Evolutionary conservation across 1,140 invertebrate genomes (phyloP), one percentile per base, ranked within the genome.

Genomic region (Lepidurus apus): DNA sequence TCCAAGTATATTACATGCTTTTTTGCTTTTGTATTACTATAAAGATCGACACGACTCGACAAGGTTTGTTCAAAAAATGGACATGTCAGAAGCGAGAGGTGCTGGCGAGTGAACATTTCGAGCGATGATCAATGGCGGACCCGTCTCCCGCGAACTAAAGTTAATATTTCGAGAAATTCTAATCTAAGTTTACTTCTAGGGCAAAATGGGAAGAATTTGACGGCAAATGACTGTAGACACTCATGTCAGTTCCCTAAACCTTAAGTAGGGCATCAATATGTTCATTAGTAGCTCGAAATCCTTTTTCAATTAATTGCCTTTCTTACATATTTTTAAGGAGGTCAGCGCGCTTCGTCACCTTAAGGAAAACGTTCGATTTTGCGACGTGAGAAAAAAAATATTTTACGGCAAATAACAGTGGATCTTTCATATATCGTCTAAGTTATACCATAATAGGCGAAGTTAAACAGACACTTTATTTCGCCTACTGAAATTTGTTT

Each of bases 61-160:
- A 17, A 1, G 9, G 53, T 65, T 65, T 65, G 53, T 13, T 6
- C 8, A n/a, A 65, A 47, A 65, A 65, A n/a, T 65, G 53, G 7
- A 65, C 53, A 21, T 9, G 7, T 65, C 53, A 65, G 34, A 65
- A 65, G 53, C 53, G 53, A 21, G 53, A 65, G 53, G 53, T 65
- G n/a, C n/a, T n/a, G 53, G 8, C 53, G 1, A 65, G 53, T 21
- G 4, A 65, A 65, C 17, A n/a, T 21, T 65, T 65, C 8, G 17
- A 11, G 53, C 53, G 17, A n/a, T 65, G 53, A 65, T 65, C 17
- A 65, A 65, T 65, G 53, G 53, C 53, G 53, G 53, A 65, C 53
- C 21, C 53, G 17, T 21, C 21, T 65, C 53, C 21, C 53, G 21
- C 13, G 53, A 65, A 21, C 13, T 65, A 21, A 65, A 65, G 21